phyloP scores from a whole-genome alignment of 2,888 invertebrate genomes.

The Eugnorisma glareosa region DNA sequence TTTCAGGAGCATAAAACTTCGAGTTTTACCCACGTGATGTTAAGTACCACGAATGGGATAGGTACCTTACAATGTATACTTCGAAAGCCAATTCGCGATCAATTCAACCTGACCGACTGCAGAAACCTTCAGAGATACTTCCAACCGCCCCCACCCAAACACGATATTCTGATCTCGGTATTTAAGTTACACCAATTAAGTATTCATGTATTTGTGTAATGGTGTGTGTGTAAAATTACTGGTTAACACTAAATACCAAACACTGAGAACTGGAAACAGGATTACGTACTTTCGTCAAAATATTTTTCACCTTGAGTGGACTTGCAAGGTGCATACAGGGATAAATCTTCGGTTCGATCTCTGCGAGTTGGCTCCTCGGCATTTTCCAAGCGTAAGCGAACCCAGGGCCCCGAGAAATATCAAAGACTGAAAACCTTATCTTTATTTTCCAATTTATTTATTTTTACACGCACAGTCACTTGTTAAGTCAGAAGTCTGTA shows the following conservation, averaged over 20 bases:
- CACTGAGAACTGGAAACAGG: background rate
- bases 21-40: background rate
- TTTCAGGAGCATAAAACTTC: background rate
- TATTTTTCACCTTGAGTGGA: background rate
- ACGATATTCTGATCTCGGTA: background rate
- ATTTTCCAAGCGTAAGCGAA: background rate
- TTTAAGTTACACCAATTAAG: constrained; percentile 13
- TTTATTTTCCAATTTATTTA: background rate
- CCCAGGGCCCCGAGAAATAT: background rate
- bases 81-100: background rate
- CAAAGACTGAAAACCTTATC: background rate
- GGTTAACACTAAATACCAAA: background rate
- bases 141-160: background rate
- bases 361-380: background rate
- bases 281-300: background rate
- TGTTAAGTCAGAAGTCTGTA: background rate
- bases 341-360: background rate
- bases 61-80: background rate
- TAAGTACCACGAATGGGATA: background rate
- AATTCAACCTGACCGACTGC: background rate
- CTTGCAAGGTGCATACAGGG: background rate
- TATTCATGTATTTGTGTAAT: background rate
- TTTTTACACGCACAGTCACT: background rate
- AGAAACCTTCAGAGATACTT: background rate
- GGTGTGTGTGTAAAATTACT: background rate